Evolutionary conservation across 2,888 invertebrate genomes (phyloP).

Genomic region (Orchesellides sinensis): DNA sequence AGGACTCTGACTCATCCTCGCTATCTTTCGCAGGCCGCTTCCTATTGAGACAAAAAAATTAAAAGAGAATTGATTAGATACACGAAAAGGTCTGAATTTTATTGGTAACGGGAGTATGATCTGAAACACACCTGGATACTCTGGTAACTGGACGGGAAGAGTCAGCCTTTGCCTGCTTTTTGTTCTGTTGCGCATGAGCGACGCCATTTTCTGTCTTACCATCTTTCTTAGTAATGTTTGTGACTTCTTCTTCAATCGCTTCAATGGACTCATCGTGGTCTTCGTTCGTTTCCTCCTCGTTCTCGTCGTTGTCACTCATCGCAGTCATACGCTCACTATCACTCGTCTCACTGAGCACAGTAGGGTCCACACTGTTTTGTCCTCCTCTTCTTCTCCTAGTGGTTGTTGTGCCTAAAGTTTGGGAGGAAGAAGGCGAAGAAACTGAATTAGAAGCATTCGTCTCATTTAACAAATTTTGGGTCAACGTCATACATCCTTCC

Average conservation of each 20-base stretch:
- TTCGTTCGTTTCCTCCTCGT: slow-evolving; percentile 5
- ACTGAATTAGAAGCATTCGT: slow-evolving; percentile 3
- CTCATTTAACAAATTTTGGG: slow-evolving; percentile 22
- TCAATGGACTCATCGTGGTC: slow-evolving; percentile 51
- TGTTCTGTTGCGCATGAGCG: neutral
- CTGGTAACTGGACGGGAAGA: slow-evolving; percentile 43
- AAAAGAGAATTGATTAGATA: neutral
- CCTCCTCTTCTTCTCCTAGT: neutral
- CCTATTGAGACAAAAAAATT: slow-evolving; percentile 4
- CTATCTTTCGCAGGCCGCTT: slow-evolving; percentile 28
- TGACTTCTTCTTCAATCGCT: slow-evolving; percentile 41
- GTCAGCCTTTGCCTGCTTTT: neutral
- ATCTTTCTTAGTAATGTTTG: slow-evolving; percentile 22
- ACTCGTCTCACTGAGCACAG: neutral
- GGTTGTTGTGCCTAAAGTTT: neutral
- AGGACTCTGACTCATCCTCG: slow-evolving; percentile 31
- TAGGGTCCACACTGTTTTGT: neutral
- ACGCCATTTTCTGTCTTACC: slow-evolving; percentile 50
- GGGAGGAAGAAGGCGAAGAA: neutral
- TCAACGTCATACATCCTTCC: no score
- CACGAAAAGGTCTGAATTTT: neutral
- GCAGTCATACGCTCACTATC: neutral
- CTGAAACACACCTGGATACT: slow-evolving; percentile 21
- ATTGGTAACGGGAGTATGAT: neutral
- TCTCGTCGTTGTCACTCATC: neutral